These are phyloP conservation scores for Pyrocephalus nanus DNA, from an alignment of 2,797 vertebrate genomes.

Conservation along the genomic window DNA sequence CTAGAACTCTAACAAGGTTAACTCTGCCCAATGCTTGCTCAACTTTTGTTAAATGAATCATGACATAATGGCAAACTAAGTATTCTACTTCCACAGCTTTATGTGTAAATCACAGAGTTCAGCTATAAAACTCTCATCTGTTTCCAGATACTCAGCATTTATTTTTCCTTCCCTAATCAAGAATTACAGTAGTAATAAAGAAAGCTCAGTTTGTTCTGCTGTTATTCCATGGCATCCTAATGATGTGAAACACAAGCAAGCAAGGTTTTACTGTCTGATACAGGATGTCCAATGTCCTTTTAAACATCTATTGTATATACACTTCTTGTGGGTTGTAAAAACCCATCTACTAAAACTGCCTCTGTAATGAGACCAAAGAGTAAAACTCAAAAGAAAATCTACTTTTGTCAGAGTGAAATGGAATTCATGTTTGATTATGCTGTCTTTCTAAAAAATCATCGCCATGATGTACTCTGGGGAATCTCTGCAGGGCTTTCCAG, in stretches of 20 bases:
- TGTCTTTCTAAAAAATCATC: not conserved
- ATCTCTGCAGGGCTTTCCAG: constrained; percentile 2
- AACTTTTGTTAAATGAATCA: constrained; percentile 2
- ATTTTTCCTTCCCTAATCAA: constrained; percentile 7
- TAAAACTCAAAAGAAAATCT: not conserved
- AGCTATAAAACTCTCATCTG: not conserved
- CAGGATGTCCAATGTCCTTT: not conserved
- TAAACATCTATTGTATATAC: not conserved
- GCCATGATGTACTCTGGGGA: not conserved
- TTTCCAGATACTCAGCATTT: constrained; percentile 5
- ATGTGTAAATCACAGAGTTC: not conserved
- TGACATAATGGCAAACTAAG: not conserved
- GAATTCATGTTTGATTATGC: not conserved
- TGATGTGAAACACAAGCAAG: constrained; percentile 11
- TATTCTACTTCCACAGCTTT: not conserved
- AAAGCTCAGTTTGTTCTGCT: not conserved
- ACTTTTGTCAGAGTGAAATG: not conserved
- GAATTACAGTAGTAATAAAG: not conserved
- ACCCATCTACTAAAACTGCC: not conserved
- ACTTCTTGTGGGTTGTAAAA: constrained; percentile 7
- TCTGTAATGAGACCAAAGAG: not conserved
- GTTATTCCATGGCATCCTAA: not conserved
- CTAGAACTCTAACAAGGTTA: not conserved
- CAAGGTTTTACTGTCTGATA: not conserved
- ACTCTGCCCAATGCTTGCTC: not conserved